phyloP scores from a whole-genome alignment of 2,888 invertebrate genomes.

The Xestobium rufovillosum region DNA sequence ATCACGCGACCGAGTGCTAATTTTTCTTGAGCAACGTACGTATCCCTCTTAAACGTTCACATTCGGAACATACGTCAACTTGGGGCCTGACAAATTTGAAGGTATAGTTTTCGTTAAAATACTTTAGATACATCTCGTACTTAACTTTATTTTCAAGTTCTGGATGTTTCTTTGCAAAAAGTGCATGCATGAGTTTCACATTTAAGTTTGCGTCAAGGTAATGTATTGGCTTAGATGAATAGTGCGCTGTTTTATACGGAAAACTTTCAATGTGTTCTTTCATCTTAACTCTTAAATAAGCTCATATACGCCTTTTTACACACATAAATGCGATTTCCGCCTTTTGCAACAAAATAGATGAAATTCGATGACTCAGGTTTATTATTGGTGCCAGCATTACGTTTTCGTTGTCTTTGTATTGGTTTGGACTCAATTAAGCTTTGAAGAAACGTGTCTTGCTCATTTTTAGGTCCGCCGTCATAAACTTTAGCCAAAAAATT shows the following conservation, averaged over 20 bases:
- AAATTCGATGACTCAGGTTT: slow-evolving; percentile 17
- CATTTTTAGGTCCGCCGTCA: slow-evolving; percentile 18
- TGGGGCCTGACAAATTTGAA: slow-evolving; percentile 23
- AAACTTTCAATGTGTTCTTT: slow-evolving; percentile 19
- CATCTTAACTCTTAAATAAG: slow-evolving; percentile 17
- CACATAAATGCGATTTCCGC: slow-evolving; percentile 14
- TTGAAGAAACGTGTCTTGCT: slow-evolving; percentile 20
- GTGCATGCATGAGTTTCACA: slow-evolving; percentile 25
- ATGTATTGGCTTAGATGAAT: slow-evolving; percentile 19
- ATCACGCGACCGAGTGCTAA: no score
- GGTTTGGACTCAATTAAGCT: slow-evolving; percentile 21
- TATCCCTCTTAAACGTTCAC: slow-evolving; percentile 7
- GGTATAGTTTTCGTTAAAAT: slow-evolving; percentile 25
- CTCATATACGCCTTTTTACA: slow-evolving; percentile 19
- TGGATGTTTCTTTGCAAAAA: slow-evolving; percentile 23
- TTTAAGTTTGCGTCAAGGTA: slow-evolving; percentile 26
- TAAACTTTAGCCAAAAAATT: slow-evolving; percentile 14
- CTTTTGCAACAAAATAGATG: slow-evolving; percentile 18
- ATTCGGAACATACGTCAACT: slow-evolving; percentile 14
- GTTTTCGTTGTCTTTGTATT: slow-evolving; percentile 15
- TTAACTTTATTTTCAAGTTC: slow-evolving; percentile 22
- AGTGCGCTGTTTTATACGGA: slow-evolving; percentile 20
- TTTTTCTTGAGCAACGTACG: no score
- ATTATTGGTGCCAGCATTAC: slow-evolving; percentile 7
- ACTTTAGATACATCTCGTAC: slow-evolving; percentile 24